These are phyloP conservation scores for Murina feae DNA, from an alignment of 2,113 vertebrate species.

Conservation along the genomic window DNA sequence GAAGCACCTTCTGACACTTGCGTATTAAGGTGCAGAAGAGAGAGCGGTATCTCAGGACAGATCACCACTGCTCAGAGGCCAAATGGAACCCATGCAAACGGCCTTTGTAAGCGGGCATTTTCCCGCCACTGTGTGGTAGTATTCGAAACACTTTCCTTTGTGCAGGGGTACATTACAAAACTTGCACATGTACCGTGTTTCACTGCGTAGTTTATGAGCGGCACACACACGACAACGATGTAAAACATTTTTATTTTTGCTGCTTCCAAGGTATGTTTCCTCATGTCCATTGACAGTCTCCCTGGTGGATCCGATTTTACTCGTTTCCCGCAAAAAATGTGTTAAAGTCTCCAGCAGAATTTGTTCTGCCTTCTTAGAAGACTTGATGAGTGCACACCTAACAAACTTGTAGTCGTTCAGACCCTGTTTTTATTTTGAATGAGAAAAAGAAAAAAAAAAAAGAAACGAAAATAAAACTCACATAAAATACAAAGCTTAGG, in stretches of 20 bases:
- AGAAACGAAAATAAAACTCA: background rate
- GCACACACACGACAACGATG: too few relatives aligned
- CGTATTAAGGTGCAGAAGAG: background rate
- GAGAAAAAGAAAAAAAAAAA: background rate
- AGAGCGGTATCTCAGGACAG: background rate
- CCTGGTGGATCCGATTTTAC: too few relatives aligned
- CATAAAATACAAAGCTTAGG: background rate
- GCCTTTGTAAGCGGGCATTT: too few relatives aligned
- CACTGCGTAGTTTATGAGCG: too few relatives aligned
- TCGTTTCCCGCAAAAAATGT: too few relatives aligned
- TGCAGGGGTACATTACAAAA: too few relatives aligned
- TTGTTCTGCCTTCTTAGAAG: background rate
- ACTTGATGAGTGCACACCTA: background rate
- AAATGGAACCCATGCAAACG: background rate
- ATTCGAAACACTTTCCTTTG: too few relatives aligned
- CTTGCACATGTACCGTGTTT: too few relatives aligned
- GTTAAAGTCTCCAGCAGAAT: background rate
- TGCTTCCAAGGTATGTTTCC: too few relatives aligned
- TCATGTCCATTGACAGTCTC: too few relatives aligned
- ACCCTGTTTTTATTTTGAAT: background rate
- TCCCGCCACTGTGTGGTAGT: too few relatives aligned
- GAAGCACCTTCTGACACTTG: background rate
- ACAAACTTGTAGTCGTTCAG: background rate
- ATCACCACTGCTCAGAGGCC: background rate
- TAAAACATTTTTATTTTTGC: too few relatives aligned